Conservation (phyloP, 2,113 vertebrate genomes). For the Crotalus viridis region DNA sequence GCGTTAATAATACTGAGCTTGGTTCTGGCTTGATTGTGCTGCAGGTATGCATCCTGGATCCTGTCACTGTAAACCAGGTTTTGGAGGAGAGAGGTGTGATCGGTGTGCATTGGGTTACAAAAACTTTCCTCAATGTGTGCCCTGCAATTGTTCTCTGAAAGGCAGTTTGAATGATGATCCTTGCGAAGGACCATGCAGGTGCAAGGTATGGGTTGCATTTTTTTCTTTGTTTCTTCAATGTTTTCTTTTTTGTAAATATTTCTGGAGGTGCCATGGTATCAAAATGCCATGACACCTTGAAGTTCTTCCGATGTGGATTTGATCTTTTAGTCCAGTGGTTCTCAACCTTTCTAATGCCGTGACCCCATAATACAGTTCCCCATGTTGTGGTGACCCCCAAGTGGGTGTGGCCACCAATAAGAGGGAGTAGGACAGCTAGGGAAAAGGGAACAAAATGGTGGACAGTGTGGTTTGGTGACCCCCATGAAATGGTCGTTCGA, state of each 20-base stretch:
- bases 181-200: conserved; percentile 77
- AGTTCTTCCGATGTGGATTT: not conserved
- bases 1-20: not conserved
- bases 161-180: conserved; percentile 82
- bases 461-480: no score
- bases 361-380: no score
- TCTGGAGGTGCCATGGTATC: not conserved
- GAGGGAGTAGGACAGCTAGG: no score
- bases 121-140: conserved; percentile 77
- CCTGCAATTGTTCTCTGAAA: conserved; percentile 75
- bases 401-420: no score
- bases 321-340: no score
- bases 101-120: conserved; percentile 80
- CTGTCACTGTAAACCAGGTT: conserved; percentile 90
- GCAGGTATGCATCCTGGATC: conserved; percentile 80
- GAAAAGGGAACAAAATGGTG: no score
- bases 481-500: no score
- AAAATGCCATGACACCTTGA: not conserved
- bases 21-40: conserved; percentile 12
- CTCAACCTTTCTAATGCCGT: no score
- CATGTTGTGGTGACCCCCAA: no score
- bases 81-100: conserved; percentile 82
- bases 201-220: conserved; percentile 74
- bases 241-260: not conserved
- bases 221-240: not conserved